phyloP scores from a whole-genome alignment of 1,140 invertebrate species.

The Homarus americanus region DNA sequence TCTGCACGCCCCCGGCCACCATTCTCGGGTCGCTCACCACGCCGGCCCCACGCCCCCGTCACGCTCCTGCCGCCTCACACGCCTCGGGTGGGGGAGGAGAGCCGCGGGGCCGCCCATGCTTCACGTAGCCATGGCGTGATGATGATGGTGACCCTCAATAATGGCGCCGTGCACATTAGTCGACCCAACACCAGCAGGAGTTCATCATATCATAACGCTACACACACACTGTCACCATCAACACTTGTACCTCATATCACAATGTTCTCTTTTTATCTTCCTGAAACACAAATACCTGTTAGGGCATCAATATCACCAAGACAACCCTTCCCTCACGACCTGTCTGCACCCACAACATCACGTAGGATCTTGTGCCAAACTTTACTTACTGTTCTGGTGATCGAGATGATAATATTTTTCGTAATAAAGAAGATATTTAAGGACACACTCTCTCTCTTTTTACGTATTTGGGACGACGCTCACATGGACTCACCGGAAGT shows the following conservation, averaged over 20 bases:
- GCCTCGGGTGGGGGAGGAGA: neutral
- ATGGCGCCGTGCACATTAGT: neutral
- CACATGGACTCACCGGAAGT: no score
- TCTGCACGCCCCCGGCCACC: conserved; percentile 74
- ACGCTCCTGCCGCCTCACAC: conserved; percentile 41
- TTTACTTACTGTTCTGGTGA: no score
- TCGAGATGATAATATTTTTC: no score
- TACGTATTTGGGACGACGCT: no score
- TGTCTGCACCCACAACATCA: no score
- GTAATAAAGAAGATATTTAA: no score
- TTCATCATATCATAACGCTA: no score
- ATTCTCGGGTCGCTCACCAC: conserved; percentile 60
- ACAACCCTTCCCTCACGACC: no score
- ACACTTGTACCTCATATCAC: neutral
- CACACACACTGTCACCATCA: neutral
- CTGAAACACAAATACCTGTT: neutral
- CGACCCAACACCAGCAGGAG: neutral
- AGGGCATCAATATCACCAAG: no score
- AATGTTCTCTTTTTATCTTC: neutral
- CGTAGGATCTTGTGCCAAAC: no score
- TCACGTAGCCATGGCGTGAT: conserved; percentile 6
- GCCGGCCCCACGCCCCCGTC: conserved; percentile 48
- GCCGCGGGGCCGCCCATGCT: neutral
- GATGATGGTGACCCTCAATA: neutral
- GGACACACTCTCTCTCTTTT: no score